A percentile compares a stretch with the other conserved stretches of the same genome.
phyloP scores from a whole-genome alignment of 2,797 vertebrate species.

The Onychomys arenicola region DNA sequence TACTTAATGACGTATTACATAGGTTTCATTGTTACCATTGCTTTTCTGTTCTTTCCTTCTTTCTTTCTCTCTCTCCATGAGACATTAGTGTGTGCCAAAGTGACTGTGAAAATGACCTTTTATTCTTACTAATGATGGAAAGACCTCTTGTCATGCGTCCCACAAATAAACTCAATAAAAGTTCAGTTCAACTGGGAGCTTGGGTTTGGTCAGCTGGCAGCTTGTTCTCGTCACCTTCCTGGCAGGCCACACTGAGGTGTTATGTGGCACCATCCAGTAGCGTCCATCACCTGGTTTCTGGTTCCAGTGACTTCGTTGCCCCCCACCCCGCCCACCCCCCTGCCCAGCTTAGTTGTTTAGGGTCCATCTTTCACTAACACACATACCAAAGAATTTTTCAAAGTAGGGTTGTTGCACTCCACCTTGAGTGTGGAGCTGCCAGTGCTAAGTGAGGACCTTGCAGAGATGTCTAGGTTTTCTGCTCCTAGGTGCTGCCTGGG shows the following conservation, averaged over 20 bases:
- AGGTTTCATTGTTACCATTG: constrained; percentile 96
- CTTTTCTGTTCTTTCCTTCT: constrained; percentile 89
- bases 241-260: background rate
- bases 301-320: background rate
- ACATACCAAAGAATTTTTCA: background rate
- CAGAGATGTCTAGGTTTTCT: background rate
- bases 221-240: constrained; percentile 71
- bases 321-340: background rate
- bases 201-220: constrained; percentile 78
- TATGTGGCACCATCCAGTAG: accelerated
- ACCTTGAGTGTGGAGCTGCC: accelerated
- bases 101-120: constrained; percentile 98
- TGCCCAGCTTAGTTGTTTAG: background rate
- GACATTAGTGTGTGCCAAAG: constrained; percentile 97
- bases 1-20: constrained; percentile 97
- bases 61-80: constrained; percentile 80
- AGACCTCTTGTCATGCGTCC: constrained; percentile 95
- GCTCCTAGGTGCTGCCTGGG: accelerated
- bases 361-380: background rate
- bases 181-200: constrained; percentile 84
- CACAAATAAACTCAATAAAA: constrained; percentile 92
- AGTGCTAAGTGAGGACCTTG: background rate
- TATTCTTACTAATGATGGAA: constrained; percentile 91
- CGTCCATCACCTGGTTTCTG: background rate
- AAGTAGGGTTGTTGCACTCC: background rate